phyloP scores from a whole-genome alignment of 1,140 invertebrate genomes.

The Drosophila sulfurigaster region DNA sequence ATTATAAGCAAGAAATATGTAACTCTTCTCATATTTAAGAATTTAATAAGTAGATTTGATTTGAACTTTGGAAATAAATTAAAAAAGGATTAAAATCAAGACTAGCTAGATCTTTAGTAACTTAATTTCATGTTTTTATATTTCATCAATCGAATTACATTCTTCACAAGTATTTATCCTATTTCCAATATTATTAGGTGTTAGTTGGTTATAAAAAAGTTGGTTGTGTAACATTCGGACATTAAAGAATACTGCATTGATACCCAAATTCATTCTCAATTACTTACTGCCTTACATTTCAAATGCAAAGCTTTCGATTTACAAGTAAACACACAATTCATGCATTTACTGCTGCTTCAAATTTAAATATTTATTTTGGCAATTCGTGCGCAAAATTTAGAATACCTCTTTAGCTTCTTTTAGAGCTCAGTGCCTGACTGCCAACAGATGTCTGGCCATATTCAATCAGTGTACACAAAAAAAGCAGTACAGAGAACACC shows the following conservation, averaged over 20 bases:
- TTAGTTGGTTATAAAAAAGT: too few species aligned
- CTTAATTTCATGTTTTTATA: too few species aligned
- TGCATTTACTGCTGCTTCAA: conserved; percentile 25
- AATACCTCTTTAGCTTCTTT: conserved; percentile 34
- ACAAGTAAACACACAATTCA: conserved; percentile 12
- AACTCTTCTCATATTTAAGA: too few species aligned
- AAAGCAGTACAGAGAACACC: conserved; percentile 12
- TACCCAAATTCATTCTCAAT: conserved; percentile 15
- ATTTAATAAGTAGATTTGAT: too few species aligned
- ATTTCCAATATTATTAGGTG: too few species aligned
- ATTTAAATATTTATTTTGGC: conserved; percentile 73
- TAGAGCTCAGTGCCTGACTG: conserved; percentile 14
- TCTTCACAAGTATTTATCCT: too few species aligned
- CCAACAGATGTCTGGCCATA: conserved; percentile 39
- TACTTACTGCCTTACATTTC: conserved; percentile 9
- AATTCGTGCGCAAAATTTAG: conserved; percentile 55
- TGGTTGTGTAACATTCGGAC: too few species aligned
- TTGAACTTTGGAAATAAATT: too few species aligned
- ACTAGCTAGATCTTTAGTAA: too few species aligned
- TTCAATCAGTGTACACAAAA: conserved; percentile 57
- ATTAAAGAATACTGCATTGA: background rate
- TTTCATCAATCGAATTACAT: too few species aligned
- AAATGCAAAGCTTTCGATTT: conserved; percentile 9
- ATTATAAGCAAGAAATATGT: too few species aligned
- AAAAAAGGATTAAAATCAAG: too few species aligned